A percentile compares a stretch with the other conserved stretches of the same genome.
Evolutionary conservation across 2,888 invertebrate genomes (phyloP).

Genomic region (Sphaeridia pumilis): DNA sequence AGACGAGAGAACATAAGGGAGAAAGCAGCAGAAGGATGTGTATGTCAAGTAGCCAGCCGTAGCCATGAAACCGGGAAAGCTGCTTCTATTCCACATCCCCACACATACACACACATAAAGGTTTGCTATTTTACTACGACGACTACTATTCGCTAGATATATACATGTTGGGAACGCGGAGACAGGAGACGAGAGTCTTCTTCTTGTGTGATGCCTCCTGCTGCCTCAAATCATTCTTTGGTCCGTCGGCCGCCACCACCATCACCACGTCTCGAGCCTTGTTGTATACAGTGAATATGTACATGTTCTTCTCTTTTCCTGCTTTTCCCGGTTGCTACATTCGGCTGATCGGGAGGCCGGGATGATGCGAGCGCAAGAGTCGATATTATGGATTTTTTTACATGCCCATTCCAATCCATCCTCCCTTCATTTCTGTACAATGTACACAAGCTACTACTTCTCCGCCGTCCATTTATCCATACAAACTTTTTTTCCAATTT

Average conservation of each 20-base stretch:
- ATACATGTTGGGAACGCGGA: neutral
- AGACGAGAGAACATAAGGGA: too few relatives aligned
- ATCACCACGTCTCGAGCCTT: too few relatives aligned
- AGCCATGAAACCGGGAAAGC: neutral
- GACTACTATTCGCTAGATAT: too few relatives aligned
- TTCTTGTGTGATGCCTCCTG: too few relatives aligned
- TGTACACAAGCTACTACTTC: too few relatives aligned
- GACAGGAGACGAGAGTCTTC: neutral
- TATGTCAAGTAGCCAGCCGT: neutral
- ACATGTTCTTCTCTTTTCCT: too few relatives aligned
- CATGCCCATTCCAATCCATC: constrained; percentile 18
- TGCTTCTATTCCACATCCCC: neutral
- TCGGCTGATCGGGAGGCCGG: constrained; percentile 6
- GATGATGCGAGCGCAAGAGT: constrained; percentile 27
- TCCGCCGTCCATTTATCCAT: too few relatives aligned
- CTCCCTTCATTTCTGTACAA: constrained; percentile 18
- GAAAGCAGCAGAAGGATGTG: neutral
- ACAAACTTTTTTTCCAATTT: constrained; percentile 13
- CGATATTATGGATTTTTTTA: constrained; percentile 33
- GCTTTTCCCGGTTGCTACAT: too few relatives aligned
- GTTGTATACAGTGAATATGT: too few relatives aligned
- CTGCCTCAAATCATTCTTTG: too few relatives aligned
- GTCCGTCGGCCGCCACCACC: too few relatives aligned
- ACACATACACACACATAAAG: neutral
- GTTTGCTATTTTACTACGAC: too few relatives aligned